Conservation (phyloP, 2,888 invertebrate species). For the Norana najaformis region DNA sequence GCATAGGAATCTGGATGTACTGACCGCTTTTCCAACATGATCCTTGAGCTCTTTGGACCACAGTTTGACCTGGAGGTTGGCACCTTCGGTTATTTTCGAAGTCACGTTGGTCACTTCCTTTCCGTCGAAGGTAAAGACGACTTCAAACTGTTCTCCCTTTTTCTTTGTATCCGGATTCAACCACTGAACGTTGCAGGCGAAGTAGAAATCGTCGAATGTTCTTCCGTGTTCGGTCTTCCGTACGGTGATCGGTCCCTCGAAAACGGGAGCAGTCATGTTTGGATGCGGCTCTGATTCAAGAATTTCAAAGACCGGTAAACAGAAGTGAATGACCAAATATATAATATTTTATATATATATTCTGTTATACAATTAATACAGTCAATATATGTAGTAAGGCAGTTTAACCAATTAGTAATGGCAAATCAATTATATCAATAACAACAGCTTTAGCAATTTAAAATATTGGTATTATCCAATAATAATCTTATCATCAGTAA, state of each 20-base stretch:
- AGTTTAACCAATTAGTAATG: too few relatives aligned
- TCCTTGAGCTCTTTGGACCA: neutral
- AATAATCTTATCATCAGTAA: too few relatives aligned
- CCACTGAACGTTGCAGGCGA: neutral
- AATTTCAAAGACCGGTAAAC: neutral
- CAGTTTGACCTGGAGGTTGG: neutral
- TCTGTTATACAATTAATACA: too few relatives aligned
- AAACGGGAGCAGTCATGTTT: neutral
- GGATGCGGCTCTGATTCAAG: neutral
- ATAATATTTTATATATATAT: too few relatives aligned
- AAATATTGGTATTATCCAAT: too few relatives aligned
- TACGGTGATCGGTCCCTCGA: neutral
- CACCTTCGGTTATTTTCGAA: neutral
- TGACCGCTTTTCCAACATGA: neutral
- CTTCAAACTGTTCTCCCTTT: neutral
- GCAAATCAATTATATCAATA: too few relatives aligned
- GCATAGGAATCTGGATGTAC: too few relatives aligned
- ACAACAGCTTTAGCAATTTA: too few relatives aligned
- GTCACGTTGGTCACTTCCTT: neutral
- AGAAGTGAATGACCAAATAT: too few relatives aligned
- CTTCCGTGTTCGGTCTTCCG: neutral
- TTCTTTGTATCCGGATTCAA: neutral
- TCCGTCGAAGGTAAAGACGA: constrained; percentile 16
- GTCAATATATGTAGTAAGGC: too few relatives aligned
- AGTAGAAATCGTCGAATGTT: neutral